Evolutionary conservation across 2,888 invertebrate genomes (phyloP), one percentile per base, ranked within the genome.

Genomic region (Hoplodrina ambigua): DNA sequence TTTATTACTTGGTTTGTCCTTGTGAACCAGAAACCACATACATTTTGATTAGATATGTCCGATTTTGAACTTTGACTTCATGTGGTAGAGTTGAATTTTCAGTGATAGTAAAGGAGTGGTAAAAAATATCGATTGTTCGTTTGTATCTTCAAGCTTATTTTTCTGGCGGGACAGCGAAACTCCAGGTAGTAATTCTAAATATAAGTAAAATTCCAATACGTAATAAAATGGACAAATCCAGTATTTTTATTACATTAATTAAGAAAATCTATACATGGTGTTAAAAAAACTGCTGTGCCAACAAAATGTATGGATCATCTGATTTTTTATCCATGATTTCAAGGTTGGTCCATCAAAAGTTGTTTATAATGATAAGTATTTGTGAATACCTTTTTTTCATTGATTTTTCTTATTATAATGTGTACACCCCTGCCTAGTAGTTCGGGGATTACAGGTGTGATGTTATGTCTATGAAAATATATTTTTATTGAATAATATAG

Each of bases 1-100:
- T 84, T 80, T 84, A 83, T 84, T 74, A 67, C 78, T 72, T 68
- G 33, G 57, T 52, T 25, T 66, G 83, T 80, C 84, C 83, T 83
- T 83, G 83, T 69, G 62, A 50, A 74, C 68, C 65, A 80, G 63
- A 65, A 64, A 68, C 62, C 46, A 72, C 58, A 69, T 57, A 64
- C 58, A 64, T 67, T 41, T 49, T 50, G 37, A 75, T 61, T 44
- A 19, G 19, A n/a, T 52, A 1, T 56, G 37, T 53, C 69, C 3
- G 41, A 81, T 52, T 68, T 56, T 75, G 54, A 78, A 60, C 78
- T 65, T 19, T 71, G 53, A 8, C 8, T 17, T 20, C 8, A 25
- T 13, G 46, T 2, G 1, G 10, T 71, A 72, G 49, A 68, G 83
- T 65, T 59, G 10, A 55, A 44, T 41, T 44, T 78, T 37, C 44